Percentiles rank a stretch among this genome's conserved stretches.
phyloP scores from a whole-genome alignment of 2,113 vertebrate genomes.

The Hemibagrus wyckioides region DNA sequence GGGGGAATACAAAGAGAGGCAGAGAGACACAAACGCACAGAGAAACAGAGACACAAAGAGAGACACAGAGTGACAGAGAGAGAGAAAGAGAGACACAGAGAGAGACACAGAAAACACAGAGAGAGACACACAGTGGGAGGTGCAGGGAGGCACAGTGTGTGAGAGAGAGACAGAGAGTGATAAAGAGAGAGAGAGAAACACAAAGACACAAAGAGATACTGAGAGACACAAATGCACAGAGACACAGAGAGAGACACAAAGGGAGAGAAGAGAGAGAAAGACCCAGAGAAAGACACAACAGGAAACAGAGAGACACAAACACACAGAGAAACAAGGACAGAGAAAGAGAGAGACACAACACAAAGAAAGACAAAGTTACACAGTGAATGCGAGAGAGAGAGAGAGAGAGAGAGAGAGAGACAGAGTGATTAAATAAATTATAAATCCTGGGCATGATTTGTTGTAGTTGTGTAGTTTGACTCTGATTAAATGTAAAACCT shows the following conservation, averaged over 20 bases:
- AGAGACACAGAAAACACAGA: neutral
- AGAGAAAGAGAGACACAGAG: neutral
- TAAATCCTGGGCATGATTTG: neutral
- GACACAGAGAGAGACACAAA: too few relatives aligned
- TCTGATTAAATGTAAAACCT: neutral
- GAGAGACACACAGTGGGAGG: too few relatives aligned
- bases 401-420: neutral
- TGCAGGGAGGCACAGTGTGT: too few relatives aligned
- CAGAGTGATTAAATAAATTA: neutral
- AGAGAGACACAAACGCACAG: neutral
- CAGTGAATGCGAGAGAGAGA: too few relatives aligned
- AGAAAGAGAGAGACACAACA: too few relatives aligned
- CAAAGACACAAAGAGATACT: neutral
- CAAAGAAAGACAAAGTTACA: too few relatives aligned
- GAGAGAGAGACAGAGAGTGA: neutral
- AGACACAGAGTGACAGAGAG: neutral
- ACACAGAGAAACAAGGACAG: too few relatives aligned
- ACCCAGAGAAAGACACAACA: too few relatives aligned
- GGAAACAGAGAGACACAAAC: too few relatives aligned
- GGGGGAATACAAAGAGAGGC: too few relatives aligned
- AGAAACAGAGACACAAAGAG: neutral
- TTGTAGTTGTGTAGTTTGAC: neutral
- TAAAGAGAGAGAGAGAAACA: neutral
- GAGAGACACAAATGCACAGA: neutral
- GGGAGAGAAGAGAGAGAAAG: too few relatives aligned